Evolutionary conservation across 2,888 invertebrate genomes (phyloP).

Genomic region (Brachypterus glaber): DNA sequence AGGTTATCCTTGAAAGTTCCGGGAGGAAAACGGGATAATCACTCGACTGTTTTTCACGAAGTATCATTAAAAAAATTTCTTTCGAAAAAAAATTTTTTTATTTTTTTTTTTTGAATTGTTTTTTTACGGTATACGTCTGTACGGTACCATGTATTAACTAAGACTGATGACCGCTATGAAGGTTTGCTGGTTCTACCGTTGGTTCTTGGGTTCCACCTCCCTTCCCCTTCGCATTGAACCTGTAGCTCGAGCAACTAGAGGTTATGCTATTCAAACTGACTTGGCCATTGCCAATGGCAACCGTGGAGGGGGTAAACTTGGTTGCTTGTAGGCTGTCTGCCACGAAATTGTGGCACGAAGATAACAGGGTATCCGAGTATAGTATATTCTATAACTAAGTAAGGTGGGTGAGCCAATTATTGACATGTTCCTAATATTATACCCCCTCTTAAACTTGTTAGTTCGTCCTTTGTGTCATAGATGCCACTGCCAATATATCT

Average conservation of each 20-base stretch:
- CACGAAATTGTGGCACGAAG: too few relatives aligned
- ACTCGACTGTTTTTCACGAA: too few relatives aligned
- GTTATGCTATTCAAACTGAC: slow-evolving; percentile 37
- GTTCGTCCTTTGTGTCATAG: too few relatives aligned
- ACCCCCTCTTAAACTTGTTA: too few relatives aligned
- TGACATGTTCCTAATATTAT: too few relatives aligned
- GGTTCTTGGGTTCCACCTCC: slow-evolving; percentile 30
- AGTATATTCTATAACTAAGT: too few relatives aligned
- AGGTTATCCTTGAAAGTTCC: neutral
- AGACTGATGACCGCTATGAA: slow-evolving; percentile 42
- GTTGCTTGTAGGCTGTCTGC: slow-evolving; percentile 15
- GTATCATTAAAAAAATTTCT: too few relatives aligned
- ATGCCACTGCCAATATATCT: too few relatives aligned
- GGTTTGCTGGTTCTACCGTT: slow-evolving; percentile 34
- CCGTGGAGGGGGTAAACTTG: too few relatives aligned
- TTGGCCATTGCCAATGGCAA: slow-evolving; percentile 27
- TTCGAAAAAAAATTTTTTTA: neutral
- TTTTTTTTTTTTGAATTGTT: neutral
- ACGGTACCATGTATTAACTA: slow-evolving; percentile 14
- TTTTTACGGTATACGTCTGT: neutral
- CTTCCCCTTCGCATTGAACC: slow-evolving; percentile 25
- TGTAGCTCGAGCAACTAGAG: slow-evolving; percentile 34
- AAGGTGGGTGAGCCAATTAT: too few relatives aligned
- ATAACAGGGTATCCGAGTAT: too few relatives aligned
- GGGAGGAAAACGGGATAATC: neutral